Evolutionary conservation across 2,113 vertebrate species (phyloP), one percentile per base, ranked within the genome.

Genomic region (Hemibagrus wyckioides): DNA sequence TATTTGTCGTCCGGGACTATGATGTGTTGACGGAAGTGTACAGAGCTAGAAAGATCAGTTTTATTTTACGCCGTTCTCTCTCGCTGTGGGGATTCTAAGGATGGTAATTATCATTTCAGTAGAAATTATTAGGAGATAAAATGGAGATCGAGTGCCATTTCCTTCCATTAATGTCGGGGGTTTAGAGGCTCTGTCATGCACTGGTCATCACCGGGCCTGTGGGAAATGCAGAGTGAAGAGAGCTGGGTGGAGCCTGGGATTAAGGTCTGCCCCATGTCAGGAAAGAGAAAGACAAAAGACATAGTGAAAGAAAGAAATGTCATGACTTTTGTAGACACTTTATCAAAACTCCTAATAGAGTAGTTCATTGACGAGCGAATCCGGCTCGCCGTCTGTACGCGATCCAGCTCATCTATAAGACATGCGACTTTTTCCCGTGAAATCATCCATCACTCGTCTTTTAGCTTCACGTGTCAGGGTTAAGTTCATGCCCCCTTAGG

Each of bases 71-170:
- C 91, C 94, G 93, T 88, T 92, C 80, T 91, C 90, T 92, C 89
- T 91, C 91, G 87, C 90, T 93, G 92, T 89, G 92, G 93, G 92
- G 91, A 93, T 93, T 93, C 93, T 91, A 91, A 94, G 91, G 92
- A 94, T 94, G 95, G 96, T 97, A 98, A 99, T 99, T 98, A 98
- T 97, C 96, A 96, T 99, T 98, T 98, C 97, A 99, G 96, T 97
- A 96, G 97, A 95, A 96, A 95, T 96, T 97, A 97, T 97, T 97
- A 98, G 96, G 94, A 96, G 96, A 98, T 98, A 97, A 97, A 97
- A 96, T 95, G 95, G 96, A 96, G 96, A 96, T 95, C 92, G 96
- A 97, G 97, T 96, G 96, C 96, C 96, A 95, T 98, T 98, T 97
- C 97, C 97, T 96, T 95, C 95, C 95, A 96, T 96, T 97, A 97